phyloP scores from a whole-genome alignment of 2,888 invertebrate genomes.

The Trichacis sp. region DNA sequence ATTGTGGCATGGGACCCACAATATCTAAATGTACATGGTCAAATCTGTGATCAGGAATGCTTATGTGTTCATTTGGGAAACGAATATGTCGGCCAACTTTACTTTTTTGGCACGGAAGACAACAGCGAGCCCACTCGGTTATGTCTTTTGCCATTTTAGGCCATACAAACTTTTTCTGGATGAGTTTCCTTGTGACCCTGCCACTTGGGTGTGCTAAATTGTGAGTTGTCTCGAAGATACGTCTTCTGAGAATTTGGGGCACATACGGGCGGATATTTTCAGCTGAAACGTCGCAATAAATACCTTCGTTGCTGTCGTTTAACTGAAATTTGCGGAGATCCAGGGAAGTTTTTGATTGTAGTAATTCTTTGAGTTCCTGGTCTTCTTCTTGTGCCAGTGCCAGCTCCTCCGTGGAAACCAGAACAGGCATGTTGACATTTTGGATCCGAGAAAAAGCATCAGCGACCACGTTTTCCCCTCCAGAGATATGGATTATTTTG shows the following conservation, averaged over 20 bases:
- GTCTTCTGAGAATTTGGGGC: conserved; percentile 17
- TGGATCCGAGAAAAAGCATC: conserved; percentile 18
- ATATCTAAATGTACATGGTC: conserved; percentile 58
- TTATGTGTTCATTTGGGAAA: conserved; percentile 16
- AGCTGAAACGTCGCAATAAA: conserved; percentile 27
- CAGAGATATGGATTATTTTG: conserved; percentile 23
- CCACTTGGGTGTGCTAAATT: not conserved
- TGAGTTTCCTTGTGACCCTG: conserved; percentile 43
- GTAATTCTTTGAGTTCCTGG: not conserved
- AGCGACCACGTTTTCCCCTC: conserved; percentile 19
- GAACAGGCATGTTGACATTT: not conserved
- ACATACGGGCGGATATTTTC: conserved; percentile 31
- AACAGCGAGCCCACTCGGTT: not conserved
- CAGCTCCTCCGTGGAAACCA: not conserved
- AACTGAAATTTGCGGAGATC: not conserved
- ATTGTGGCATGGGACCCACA: conserved; percentile 36
- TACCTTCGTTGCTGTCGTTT: not conserved
- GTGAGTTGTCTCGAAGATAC: not conserved
- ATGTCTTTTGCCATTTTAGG: conserved; percentile 45
- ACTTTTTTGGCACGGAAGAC: conserved; percentile 13
- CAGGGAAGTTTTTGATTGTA: not conserved
- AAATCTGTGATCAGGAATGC: conserved; percentile 51
- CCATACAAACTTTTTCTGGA: conserved; percentile 58
- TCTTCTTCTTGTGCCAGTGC: conserved; percentile 1
- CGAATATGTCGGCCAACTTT: conserved; percentile 46